Evolutionary conservation across 2,888 invertebrate genomes (phyloP).

Genomic region (Tenthredo amoena): DNA sequence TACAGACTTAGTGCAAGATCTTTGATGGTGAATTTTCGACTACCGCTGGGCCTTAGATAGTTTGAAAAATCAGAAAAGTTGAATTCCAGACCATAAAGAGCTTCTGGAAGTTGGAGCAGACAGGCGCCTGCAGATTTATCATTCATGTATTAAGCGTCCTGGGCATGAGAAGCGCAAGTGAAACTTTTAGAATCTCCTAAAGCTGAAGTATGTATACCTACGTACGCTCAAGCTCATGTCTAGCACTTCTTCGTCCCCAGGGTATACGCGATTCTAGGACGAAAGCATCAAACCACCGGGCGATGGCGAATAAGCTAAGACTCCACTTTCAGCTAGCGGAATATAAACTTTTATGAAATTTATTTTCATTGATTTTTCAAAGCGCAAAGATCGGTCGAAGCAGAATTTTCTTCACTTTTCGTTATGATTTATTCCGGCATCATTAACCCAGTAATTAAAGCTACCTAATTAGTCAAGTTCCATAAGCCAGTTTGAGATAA

Average conservation of each 20-base stretch:
- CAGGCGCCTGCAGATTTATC: constrained; percentile 33
- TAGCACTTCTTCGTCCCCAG: constrained; percentile 70
- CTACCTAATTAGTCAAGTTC: background rate
- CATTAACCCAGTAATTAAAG: constrained; percentile 2
- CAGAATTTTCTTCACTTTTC: background rate
- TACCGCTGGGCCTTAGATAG: background rate
- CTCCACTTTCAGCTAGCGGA: background rate
- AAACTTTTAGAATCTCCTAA: constrained; percentile 71
- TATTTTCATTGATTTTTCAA: background rate
- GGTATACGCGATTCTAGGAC: constrained; percentile 46
- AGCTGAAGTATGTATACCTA: constrained; percentile 57
- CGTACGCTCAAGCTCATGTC: constrained; percentile 63
- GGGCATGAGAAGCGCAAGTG: constrained; percentile 57
- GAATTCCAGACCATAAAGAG: constrained; percentile 20
- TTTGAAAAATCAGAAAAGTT: constrained; percentile 3
- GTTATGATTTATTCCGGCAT: background rate
- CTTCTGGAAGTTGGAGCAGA: constrained; percentile 4
- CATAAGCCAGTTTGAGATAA: background rate
- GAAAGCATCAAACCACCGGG: background rate
- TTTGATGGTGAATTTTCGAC: background rate
- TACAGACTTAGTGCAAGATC: background rate
- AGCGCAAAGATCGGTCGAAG: background rate
- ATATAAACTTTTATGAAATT: background rate
- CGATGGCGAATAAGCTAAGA: background rate
- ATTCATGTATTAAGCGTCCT: constrained; percentile 28